Conservation (phyloP, 2,888 invertebrate species). For the Cremastinae sp. region DNA sequence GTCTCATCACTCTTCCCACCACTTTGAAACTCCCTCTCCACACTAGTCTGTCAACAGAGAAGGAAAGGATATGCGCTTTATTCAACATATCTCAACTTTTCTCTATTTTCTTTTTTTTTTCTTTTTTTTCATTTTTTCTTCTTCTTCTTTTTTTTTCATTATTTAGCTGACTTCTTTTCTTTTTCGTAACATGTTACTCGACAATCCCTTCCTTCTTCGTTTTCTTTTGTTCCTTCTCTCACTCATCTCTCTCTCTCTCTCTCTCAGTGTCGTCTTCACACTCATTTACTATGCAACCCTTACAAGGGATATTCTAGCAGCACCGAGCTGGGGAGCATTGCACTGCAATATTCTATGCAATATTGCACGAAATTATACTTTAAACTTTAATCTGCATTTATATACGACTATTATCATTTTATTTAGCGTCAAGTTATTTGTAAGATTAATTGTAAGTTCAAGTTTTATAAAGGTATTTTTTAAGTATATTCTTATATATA, state of each 20-base stretch:
- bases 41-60: constrained; percentile 86
- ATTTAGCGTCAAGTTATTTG: too few relatives aligned
- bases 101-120: constrained; percentile 71
- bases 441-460: too few relatives aligned
- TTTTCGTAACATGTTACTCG: constrained; percentile 24
- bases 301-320: constrained; percentile 5
- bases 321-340: too few relatives aligned
- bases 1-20: constrained; percentile 80
- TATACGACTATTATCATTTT: too few relatives aligned
- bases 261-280: too few relatives aligned
- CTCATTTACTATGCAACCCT: constrained; percentile 61
- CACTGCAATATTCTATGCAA: too few relatives aligned
- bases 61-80: constrained; percentile 83
- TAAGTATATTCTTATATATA: too few relatives aligned
- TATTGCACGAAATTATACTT: too few relatives aligned
- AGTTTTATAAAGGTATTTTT: too few relatives aligned
- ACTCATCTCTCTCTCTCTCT: constrained; percentile 50
- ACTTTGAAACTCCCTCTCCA: constrained; percentile 81
- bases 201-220: constrained; percentile 64
- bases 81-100: constrained; percentile 72
- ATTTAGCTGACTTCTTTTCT: neutral
- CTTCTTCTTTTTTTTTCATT: constrained; percentile 23
- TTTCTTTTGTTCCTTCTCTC: constrained; percentile 36
- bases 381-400: too few relatives aligned
- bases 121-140: constrained; percentile 57